phyloP scores from a whole-genome alignment of 2,113 vertebrate genomes.

The Numida meleagris region DNA sequence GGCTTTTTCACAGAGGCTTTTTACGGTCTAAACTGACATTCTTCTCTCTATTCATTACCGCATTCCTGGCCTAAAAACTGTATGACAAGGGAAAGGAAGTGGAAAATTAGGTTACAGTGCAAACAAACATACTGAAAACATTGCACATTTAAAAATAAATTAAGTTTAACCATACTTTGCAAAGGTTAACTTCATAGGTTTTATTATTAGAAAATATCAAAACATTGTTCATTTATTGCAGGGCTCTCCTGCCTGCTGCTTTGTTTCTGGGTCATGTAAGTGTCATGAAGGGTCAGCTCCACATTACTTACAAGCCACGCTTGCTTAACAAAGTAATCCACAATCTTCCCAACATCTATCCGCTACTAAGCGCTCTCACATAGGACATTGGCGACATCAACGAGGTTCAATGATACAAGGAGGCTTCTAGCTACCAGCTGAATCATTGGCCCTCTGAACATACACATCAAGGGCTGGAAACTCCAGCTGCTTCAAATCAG shows the following conservation, averaged over 20 bases:
- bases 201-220: constrained; percentile 69
- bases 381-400: not conserved
- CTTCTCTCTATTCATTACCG: constrained; percentile 61
- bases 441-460: not conserved
- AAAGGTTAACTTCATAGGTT: constrained; percentile 69
- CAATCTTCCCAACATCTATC: constrained; percentile 27
- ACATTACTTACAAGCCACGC: constrained; percentile 62
- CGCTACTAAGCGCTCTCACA: not conserved
- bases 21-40: constrained; percentile 65
- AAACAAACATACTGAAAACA: constrained; percentile 65
- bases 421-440: not conserved
- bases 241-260: constrained; percentile 50
- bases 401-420: not conserved
- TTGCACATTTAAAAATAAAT: constrained; percentile 61
- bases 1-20: constrained; percentile 51
- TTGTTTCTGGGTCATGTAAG: constrained; percentile 67
- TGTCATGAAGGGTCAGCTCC: constrained; percentile 47
- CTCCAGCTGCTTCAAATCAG: not conserved
- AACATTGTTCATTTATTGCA: constrained; percentile 59
- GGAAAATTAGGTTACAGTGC: constrained; percentile 66
- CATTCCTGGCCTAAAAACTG: constrained; percentile 64
- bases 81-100: constrained; percentile 69
- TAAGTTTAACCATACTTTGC: constrained; percentile 54
- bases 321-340: constrained; percentile 64
- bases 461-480: not conserved